Conservation (phyloP, 2,113 vertebrate genomes). For the Oreocharis arfaki region DNA sequence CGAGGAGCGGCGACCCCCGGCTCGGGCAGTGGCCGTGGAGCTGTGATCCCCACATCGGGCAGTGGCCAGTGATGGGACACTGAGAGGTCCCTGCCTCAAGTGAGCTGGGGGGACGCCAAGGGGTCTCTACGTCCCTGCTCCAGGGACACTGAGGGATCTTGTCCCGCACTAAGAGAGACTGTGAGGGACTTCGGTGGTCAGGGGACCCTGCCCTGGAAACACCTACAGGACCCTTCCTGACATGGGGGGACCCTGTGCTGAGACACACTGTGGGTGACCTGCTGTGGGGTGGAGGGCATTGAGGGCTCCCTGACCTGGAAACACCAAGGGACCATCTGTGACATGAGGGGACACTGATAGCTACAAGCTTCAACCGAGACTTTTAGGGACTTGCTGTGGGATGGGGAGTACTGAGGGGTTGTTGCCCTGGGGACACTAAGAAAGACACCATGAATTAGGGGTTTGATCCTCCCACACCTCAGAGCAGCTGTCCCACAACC, state of each 20-base stretch:
- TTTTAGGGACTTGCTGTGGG: not conserved
- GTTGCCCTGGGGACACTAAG: not conserved
- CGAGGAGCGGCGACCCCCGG: not conserved
- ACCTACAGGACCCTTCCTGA: fast-evolving
- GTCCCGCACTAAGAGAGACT: not conserved
- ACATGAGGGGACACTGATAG: fast-evolving
- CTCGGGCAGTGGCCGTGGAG: fast-evolving
- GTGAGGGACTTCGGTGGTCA: not conserved
- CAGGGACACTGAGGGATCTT: not conserved
- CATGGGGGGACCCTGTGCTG: fast-evolving
- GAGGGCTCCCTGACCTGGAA: not conserved
- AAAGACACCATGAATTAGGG: not conserved
- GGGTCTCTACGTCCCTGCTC: too few relatives aligned
- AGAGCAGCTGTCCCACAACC: not conserved
- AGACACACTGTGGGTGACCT: not conserved
- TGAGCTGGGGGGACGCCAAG: not conserved
- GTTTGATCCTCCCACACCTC: not conserved
- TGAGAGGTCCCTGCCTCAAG: not conserved
- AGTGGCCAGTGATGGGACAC: not conserved
- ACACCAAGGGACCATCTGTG: fast-evolving
- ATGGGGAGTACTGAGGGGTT: not conserved
- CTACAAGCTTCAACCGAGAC: too few relatives aligned
- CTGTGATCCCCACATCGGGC: fast-evolving
- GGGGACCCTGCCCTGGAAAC: not conserved
- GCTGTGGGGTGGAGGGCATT: not conserved